phyloP scores from a whole-genome alignment of 2,888 invertebrate species.

The Cryptocheilus praepositus region DNA sequence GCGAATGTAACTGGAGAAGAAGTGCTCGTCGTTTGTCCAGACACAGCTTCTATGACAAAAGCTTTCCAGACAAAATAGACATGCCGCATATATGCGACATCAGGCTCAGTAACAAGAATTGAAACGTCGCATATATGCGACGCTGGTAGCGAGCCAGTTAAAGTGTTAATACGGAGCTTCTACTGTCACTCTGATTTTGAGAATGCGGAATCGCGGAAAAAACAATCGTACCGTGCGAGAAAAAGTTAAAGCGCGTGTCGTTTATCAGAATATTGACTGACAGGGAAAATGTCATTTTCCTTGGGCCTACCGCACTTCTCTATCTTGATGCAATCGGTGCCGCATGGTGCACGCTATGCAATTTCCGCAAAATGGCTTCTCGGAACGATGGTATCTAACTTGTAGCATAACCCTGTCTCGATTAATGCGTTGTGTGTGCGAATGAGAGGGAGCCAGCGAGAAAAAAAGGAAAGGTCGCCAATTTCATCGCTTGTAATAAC shows the following conservation, averaged over 20 bases:
- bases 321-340: constrained; percentile 7
- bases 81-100: no score
- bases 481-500: neutral
- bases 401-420: constrained; percentile 8
- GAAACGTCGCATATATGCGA: no score
- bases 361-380: constrained; percentile 1
- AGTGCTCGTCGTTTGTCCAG: no score
- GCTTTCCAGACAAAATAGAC: no score
- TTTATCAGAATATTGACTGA: constrained; percentile 26
- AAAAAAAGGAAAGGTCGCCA: neutral
- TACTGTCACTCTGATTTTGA: no score
- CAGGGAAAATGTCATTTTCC: constrained; percentile 35
- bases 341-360: constrained; percentile 3
- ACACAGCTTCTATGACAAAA: no score
- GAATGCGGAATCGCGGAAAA: neutral
- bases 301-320: constrained; percentile 10
- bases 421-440: neutral
- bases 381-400: neutral
- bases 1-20: no score
- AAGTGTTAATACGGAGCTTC: no score
- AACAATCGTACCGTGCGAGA: constrained; percentile 14
- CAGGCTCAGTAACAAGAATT: no score
- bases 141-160: no score
- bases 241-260: neutral
- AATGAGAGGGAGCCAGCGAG: neutral